phyloP scores from a whole-genome alignment of 2,797 vertebrate genomes.

The Propithecus perrieri region DNA sequence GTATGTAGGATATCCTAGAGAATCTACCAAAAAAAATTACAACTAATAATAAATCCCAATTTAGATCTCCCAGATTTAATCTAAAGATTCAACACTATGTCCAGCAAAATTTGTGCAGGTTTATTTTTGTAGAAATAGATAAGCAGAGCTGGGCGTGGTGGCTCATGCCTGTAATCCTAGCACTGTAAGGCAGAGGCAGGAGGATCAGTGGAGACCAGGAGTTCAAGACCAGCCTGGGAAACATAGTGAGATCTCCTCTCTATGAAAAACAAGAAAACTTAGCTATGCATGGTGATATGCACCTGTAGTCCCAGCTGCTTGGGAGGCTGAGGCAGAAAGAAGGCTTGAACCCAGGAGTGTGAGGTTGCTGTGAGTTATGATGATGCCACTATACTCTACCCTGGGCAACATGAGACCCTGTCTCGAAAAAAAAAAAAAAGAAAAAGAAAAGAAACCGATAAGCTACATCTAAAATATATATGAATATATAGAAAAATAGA shows the following conservation, averaged over 20 bases:
- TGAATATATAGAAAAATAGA: background rate
- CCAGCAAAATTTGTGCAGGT: background rate
- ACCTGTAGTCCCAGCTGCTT: no score
- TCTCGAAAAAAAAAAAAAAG: no score
- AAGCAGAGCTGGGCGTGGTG: background rate
- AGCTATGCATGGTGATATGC: no score
- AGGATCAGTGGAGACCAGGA: background rate
- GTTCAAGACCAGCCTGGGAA: background rate
- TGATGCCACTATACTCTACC: no score
- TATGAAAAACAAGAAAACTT: background rate
- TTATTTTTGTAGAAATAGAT: background rate
- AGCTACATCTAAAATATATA: background rate
- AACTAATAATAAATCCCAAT: background rate
- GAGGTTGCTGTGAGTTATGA: no score
- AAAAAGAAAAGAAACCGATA: no score
- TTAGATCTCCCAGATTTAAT: background rate
- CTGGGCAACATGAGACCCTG: no score
- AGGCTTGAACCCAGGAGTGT: no score
- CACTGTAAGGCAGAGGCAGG: background rate
- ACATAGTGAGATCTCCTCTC: background rate
- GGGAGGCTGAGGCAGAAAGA: no score
- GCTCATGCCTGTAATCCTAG: background rate
- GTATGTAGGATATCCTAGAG: background rate
- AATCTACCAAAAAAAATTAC: background rate
- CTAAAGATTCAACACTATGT: background rate